These are phyloP conservation scores for Cyclura pinguis DNA, from an alignment of 2,797 vertebrate genomes.

Conservation along the genomic window DNA sequence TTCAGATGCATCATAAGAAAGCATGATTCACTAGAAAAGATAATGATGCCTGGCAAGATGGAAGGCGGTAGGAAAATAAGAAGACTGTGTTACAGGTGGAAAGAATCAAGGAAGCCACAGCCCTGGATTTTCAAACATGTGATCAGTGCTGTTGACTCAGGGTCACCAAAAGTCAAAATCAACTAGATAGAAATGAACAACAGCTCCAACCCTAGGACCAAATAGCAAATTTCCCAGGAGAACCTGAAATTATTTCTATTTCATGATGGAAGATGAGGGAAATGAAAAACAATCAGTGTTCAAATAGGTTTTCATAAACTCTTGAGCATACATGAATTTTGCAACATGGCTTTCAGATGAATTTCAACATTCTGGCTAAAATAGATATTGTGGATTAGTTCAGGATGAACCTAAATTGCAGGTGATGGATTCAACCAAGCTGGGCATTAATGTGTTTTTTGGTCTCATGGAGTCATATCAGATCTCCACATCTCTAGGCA, in stretches of 20 bases:
- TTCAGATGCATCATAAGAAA: no score
- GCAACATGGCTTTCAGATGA: background rate
- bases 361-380: background rate
- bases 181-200: no score
- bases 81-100: no score
- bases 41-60: no score
- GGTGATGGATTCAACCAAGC: background rate
- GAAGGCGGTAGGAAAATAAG: no score
- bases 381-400: background rate
- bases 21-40: no score
- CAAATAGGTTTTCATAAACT: background rate
- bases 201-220: background rate
- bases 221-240: background rate
- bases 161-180: no score
- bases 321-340: background rate
- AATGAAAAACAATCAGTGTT: background rate
- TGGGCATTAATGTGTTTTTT: background rate
- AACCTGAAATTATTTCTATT: background rate
- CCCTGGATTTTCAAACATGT: no score
- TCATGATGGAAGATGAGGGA: background rate
- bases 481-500: background rate
- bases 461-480: background rate
- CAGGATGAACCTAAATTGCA: background rate
- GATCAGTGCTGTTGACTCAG: no score
- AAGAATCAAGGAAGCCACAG: no score